Evolutionary conservation across 2,888 invertebrate genomes (phyloP).

Genomic region (Erebia palarica): DNA sequence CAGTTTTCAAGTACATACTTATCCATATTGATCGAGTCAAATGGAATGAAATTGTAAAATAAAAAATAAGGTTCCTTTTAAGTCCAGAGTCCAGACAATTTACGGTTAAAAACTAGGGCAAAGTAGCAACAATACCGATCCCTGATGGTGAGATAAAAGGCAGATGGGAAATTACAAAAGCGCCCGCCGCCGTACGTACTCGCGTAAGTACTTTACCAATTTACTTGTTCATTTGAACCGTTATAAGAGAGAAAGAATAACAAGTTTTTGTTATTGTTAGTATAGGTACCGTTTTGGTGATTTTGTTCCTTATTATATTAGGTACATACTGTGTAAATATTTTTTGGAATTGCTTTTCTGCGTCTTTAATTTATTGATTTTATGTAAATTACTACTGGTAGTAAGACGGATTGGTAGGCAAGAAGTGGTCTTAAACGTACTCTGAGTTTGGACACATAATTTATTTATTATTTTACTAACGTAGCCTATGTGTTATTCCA

Average conservation of each 20-base stretch:
- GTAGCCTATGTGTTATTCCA: too few species aligned
- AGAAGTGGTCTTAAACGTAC: too few species aligned
- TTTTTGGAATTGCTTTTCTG: neutral
- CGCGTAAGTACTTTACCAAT: conserved; percentile 20
- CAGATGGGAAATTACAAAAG: conserved; percentile 23
- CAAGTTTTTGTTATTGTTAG: conserved; percentile 17
- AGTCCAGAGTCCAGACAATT: conserved; percentile 23
- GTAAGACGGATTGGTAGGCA: too few species aligned
- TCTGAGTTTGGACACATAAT: too few species aligned
- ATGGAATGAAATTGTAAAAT: neutral
- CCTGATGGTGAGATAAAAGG: conserved; percentile 34
- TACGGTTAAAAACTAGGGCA: conserved; percentile 30
- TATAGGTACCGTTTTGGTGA: neutral
- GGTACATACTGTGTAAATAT: neutral
- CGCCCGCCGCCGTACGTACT: conserved; percentile 11
- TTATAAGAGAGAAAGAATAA: conserved; percentile 18
- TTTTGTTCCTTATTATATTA: neutral
- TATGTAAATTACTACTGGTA: too few species aligned
- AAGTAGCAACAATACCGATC: conserved; percentile 47
- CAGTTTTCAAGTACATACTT: neutral
- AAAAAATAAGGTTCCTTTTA: conserved; percentile 22
- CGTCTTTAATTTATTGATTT: neutral
- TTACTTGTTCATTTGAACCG: conserved; percentile 25
- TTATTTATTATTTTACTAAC: too few species aligned
- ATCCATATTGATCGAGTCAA: neutral